A percentile compares a stretch with the other conserved stretches of the same genome.
Conservation (phyloP, 2,797 vertebrate species). For the Psittacula derbiana region DNA sequence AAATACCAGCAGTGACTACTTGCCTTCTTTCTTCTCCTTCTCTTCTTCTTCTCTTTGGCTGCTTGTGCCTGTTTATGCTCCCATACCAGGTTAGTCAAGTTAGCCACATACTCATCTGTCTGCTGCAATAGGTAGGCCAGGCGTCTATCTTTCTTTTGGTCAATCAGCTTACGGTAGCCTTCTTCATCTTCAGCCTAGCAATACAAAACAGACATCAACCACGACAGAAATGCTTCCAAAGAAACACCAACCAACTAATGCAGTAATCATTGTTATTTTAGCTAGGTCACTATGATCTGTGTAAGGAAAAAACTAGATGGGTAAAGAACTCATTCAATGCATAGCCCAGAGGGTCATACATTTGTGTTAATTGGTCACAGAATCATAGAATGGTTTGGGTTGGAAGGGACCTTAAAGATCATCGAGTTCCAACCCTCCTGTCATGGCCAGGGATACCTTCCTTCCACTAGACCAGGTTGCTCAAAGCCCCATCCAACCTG, state of each 20-base stretch:
- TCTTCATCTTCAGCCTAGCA: slow-evolving; percentile 95
- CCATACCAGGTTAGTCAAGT: slow-evolving; percentile 90
- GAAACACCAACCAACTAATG: background rate
- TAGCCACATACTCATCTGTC: slow-evolving; percentile 85
- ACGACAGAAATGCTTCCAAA: background rate
- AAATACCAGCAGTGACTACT: background rate
- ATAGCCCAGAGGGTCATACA: background rate
- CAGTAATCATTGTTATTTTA: background rate
- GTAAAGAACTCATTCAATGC: fast-evolving
- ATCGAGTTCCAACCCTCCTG: background rate
- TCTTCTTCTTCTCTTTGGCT: slow-evolving; percentile 96
- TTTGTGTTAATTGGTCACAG: background rate
- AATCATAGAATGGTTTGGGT: background rate
- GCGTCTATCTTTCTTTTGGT: slow-evolving; percentile 85
- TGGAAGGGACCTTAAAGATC: background rate
- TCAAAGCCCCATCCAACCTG: background rate
- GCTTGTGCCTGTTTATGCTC: slow-evolving; percentile 98
- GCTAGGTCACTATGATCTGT: background rate
- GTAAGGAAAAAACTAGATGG: fast-evolving
- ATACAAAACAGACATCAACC: background rate
- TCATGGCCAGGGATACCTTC: fast-evolving
- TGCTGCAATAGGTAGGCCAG: slow-evolving; percentile 83
- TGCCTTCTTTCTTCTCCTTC: slow-evolving; percentile 88
- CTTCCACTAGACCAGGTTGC: background rate
- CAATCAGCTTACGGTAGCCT: slow-evolving; percentile 89